These are phyloP conservation scores for Hypena proboscidalis DNA, from an alignment of 2,888 invertebrate species.

Conservation along the genomic window DNA sequence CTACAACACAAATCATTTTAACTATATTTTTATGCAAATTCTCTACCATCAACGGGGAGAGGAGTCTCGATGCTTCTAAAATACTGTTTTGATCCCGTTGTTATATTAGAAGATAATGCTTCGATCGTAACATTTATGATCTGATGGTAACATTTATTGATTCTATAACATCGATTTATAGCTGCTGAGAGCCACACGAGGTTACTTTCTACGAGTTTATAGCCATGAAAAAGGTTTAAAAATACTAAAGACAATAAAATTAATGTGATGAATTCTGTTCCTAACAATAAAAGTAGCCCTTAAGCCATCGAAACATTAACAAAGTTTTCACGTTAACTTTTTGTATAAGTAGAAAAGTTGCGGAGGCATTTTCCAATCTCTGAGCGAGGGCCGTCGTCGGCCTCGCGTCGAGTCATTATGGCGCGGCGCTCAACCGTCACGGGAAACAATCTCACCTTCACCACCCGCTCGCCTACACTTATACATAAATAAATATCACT, in stretches of 20 bases:
- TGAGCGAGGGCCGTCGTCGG: constrained; percentile 53
- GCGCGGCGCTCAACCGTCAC: constrained; percentile 55
- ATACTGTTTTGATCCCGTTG: constrained; percentile 36
- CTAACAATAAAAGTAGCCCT: constrained; percentile 65
- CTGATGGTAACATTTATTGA: not conserved
- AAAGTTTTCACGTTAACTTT: constrained; percentile 75
- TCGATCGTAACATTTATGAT: constrained; percentile 2
- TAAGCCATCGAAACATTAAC: constrained; percentile 63
- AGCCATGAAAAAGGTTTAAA: constrained; percentile 32
- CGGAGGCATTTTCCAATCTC: constrained; percentile 75
- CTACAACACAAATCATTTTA: constrained; percentile 70
- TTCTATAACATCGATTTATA: not conserved
- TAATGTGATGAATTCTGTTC: constrained; percentile 41
- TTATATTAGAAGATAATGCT: constrained; percentile 26
- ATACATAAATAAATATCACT: constrained; percentile 26
- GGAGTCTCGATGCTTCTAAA: constrained; percentile 36
- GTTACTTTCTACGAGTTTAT: constrained; percentile 8
- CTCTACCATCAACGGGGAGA: constrained; percentile 39
- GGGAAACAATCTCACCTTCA: constrained; percentile 57
- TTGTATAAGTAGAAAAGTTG: constrained; percentile 78
- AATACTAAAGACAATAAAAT: constrained; percentile 36
- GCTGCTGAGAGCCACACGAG: constrained; percentile 1
- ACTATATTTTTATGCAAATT: constrained; percentile 68
- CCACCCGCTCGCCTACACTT: constrained; percentile 27
- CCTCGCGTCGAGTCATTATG: constrained; percentile 64